Evolutionary conservation across 2,888 invertebrate genomes (phyloP).

Genomic region (Coelinius sp.): DNA sequence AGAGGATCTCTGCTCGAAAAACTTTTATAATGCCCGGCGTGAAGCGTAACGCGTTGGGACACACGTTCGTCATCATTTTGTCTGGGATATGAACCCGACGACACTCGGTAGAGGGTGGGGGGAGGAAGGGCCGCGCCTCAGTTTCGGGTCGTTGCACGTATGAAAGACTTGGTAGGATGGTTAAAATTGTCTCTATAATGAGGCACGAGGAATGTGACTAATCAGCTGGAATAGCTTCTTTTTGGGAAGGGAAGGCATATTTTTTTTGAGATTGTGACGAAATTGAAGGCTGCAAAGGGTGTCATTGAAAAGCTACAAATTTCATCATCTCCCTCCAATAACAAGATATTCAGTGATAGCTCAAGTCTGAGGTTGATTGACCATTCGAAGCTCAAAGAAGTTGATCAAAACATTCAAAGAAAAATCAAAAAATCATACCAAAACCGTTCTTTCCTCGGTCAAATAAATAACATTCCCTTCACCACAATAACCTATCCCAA

Average conservation of each 20-base stretch:
- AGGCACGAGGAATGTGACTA: not conserved
- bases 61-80: constrained; percentile 43
- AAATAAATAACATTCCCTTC: no score
- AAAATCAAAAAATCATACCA: no score
- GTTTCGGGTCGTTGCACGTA: constrained; percentile 36
- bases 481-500: no score
- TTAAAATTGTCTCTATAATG: not conserved
- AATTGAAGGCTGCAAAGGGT: not conserved
- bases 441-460: no score
- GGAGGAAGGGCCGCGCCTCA: constrained; percentile 31
- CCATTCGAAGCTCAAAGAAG: no score
- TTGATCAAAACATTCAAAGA: no score
- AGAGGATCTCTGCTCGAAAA: constrained; percentile 52
- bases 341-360: no score
- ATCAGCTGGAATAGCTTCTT: not conserved
- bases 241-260: not conserved
- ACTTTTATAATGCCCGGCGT: constrained; percentile 52
- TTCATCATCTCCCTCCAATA: no score
- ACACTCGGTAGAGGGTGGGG: not conserved
- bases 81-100: constrained; percentile 42
- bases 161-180: constrained; percentile 29
- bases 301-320: no score
- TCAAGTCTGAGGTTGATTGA: no score
- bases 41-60: constrained; percentile 50
- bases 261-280: not conserved